phyloP scores from a whole-genome alignment of 2,888 invertebrate genomes.

The Lapara coniferarum region DNA sequence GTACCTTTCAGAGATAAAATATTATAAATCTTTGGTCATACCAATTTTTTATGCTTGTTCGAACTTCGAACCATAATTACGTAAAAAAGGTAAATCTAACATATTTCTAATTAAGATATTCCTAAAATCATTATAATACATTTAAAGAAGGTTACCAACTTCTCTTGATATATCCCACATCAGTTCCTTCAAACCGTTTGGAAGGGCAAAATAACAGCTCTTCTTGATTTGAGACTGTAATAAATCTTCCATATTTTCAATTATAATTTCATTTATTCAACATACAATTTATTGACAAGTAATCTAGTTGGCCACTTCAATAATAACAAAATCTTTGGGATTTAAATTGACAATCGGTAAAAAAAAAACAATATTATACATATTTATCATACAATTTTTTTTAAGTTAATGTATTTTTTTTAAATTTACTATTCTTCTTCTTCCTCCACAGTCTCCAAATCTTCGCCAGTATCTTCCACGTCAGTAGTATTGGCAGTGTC shows the following conservation, averaged over 20 bases:
- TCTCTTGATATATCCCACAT: constrained; percentile 89
- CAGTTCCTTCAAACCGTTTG: constrained; percentile 87
- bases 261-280: constrained; percentile 12
- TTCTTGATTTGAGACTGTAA: constrained; percentile 54
- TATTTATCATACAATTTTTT: too few relatives aligned
- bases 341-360: background rate
- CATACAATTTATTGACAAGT: constrained; percentile 25
- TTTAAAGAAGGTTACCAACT: constrained; percentile 58
- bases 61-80: too few relatives aligned
- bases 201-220: constrained; percentile 70
- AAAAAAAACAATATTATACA: background rate
- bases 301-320: constrained; percentile 39
- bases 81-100: too few relatives aligned
- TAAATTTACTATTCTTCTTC: constrained; percentile 30
- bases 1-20: too few relatives aligned
- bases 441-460: constrained; percentile 38
- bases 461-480: constrained; percentile 45
- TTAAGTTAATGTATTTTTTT: background rate
- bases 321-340: too few relatives aligned
- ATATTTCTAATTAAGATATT: too few relatives aligned
- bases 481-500: constrained; percentile 48
- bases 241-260: constrained; percentile 52
- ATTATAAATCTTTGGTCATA: too few relatives aligned
- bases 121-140: too few relatives aligned
- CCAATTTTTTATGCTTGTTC: too few relatives aligned